Evolutionary conservation across 2,113 vertebrate species (phyloP), one percentile per base, ranked within the genome.

Genomic region (Furnarius figulus): DNA sequence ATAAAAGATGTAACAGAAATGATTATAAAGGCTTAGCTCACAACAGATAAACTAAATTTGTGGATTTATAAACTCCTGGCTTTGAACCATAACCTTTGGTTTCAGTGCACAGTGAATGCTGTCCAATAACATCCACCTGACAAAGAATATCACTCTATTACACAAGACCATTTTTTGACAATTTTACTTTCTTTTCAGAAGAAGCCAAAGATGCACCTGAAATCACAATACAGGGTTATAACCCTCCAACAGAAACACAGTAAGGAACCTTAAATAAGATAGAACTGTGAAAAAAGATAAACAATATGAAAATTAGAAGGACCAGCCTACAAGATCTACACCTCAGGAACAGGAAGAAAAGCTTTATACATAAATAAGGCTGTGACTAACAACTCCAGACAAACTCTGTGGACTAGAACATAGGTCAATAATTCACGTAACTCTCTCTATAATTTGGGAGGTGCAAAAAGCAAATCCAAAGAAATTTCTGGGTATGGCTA

Each of bases 311-410:
- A 80, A 80, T 25, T 4, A 44, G 21, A 47, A 68, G 31, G 23
- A 20, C 31, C 67, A 86, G 8, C 24, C 33, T 25, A 42, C 40
- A 85, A 24, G 21, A 46, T 25, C n/a, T 23, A 33, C 21, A 58
- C 12, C 42, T 0, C 0, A 52, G 14, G 14, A 79, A 56, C 0
- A 39, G 33, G 3, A 59, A 70, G 12, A 16, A 84, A 61, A 35
- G 18, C 13, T 61, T 50, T 13, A 53, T 2, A 39, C 15, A 31
- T 39, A 67, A 79, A 79, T 16, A 81, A 50, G 90, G 50, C 21
- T 47, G 24, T 5, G 49, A 47, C 14, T 68, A 61, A 80, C 14
- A 53, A 40, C n/a, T 20, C 6, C 42, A 67, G 18, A 56, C n/a
- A 79, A 93, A 79, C 8, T 40, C 52, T 8, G 46, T 78, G 5